Evolutionary conservation across 2,888 invertebrate species (phyloP), one percentile per base, ranked within the genome.

Genomic region (Drosophila nigricruria): DNA sequence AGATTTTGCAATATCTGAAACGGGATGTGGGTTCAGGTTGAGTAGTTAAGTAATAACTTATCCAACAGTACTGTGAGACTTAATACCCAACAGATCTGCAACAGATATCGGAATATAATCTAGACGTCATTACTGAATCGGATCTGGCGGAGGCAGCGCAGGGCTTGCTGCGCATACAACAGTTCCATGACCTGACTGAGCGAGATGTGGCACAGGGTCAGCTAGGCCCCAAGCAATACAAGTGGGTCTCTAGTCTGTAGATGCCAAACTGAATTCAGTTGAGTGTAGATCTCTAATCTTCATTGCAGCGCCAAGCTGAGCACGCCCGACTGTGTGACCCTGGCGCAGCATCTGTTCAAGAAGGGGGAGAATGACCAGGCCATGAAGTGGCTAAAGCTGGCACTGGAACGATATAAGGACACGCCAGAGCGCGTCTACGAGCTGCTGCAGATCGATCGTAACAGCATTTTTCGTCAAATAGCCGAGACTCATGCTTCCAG

Each of bases 121-220:
- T 57, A 56, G 74, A 72, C 57, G 92, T 98, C 97, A 0, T 96
- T 95, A 0, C 94, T 96, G 62, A 98, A 97, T 91, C 6, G 23
- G 99, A 99, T 92, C 93, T 99, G 67, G 95, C 95, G 73, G 98
- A 98, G 0, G 98, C 98, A 8, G 98, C 98, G 5, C 96, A 96
- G 50, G 98, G 98, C 1, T 94, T 99, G 58, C 96, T 97, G 67
- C 94, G 98, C 38, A 94, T 99, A 2, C 98, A 99, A 92, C 96
- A 96, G 79, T 97, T 97, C 0, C 98, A 98, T 92, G 95, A 96
- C 70, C 93, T 98, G 47, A 95, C 97, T 61, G 96, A 97, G 0
- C 94, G 95, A 0, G 96, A 97, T 40, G 94, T 99, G 77, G 96
- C 97, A 1, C 93, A 95, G 59, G 99, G 99, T 4, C 94, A 96